A percentile compares a stretch with the other conserved stretches of the same genome.
phyloP scores from a whole-genome alignment of 2,797 vertebrate genomes.

The Argya squamiceps region DNA sequence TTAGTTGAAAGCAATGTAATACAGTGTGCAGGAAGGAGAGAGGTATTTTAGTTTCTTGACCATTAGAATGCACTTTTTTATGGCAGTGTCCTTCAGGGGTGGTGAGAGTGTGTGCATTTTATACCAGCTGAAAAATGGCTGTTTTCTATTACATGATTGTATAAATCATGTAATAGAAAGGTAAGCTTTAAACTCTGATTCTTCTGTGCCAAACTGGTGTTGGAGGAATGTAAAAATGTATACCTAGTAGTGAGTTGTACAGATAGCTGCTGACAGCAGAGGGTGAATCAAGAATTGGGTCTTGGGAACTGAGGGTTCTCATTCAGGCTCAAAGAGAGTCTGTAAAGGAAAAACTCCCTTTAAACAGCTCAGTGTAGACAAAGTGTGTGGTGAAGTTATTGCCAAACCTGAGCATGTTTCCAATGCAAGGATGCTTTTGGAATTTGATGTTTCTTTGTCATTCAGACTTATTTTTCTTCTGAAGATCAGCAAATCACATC shows the following conservation, averaged over 20 bases:
- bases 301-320: neutral
- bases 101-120: neutral
- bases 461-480: neutral
- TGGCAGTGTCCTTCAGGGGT: neutral
- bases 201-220: neutral
- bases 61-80: neutral
- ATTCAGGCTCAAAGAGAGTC: neutral
- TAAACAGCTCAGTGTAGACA: neutral
- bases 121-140: neutral
- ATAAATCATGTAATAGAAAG: neutral
- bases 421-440: neutral
- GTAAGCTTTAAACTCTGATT: neutral
- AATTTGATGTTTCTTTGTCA: neutral
- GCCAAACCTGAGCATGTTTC: neutral
- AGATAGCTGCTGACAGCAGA: neutral
- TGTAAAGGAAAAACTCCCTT: neutral
- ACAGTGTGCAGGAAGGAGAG: neutral
- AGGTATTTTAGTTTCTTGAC: neutral
- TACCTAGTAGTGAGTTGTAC: neutral
- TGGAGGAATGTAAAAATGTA: neutral
- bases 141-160: neutral
- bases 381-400: rapidly evolving
- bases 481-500: neutral
- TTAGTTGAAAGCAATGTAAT: neutral
- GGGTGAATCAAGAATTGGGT: neutral